Percentiles rank a stretch among this genome's conserved stretches.
These are phyloP conservation scores for Pygoscelis adeliae DNA, from an alignment of 2,113 vertebrate species.

Conservation along the genomic window DNA sequence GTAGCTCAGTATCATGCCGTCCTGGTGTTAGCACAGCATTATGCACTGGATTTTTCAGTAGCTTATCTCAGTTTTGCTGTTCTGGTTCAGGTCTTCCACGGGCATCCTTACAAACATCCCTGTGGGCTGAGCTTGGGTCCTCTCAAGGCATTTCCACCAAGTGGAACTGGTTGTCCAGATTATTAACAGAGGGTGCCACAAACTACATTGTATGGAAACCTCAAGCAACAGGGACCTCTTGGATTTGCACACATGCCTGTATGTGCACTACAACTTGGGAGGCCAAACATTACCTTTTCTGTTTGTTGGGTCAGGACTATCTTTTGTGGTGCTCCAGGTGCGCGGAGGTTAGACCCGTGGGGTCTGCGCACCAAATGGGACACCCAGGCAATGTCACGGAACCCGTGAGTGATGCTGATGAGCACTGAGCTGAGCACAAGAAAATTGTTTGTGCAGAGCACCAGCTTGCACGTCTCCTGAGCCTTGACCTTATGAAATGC, in stretches of 20 bases:
- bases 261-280: neutral
- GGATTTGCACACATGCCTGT: fast-evolving
- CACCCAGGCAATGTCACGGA: neutral
- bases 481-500: neutral
- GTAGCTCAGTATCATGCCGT: neutral
- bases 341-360: fast-evolving
- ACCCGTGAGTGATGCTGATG: fast-evolving
- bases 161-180: neutral
- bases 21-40: neutral
- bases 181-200: neutral
- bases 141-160: neutral
- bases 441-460: neutral
- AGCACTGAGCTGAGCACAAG: neutral
- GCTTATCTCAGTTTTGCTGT: neutral
- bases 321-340: neutral
- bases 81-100: neutral
- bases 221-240: neutral
- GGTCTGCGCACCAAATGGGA: neutral
- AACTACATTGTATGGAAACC: neutral
- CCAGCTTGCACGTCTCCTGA: neutral
- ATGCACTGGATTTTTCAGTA: neutral
- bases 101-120: neutral
- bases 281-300: neutral
- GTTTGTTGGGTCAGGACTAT: fast-evolving
- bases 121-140: neutral